Evolutionary conservation across 2,113 vertebrate genomes (phyloP).

Genomic region (Cathartes aura): DNA sequence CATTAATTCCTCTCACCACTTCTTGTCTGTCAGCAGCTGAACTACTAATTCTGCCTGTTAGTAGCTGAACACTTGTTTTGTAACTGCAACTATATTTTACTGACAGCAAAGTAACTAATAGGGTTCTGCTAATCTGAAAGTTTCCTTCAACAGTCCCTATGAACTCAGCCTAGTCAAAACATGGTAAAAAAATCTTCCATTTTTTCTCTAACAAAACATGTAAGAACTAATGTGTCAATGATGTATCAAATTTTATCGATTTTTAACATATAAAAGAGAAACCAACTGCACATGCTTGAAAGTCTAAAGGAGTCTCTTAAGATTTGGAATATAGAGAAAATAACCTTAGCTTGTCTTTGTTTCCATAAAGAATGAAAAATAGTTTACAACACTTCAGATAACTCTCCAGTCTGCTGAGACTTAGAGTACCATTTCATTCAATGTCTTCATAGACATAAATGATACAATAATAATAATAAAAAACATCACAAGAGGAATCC

Average conservation of each 20-base stretch:
- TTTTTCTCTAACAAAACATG: background rate
- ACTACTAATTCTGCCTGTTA: background rate
- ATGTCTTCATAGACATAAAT: background rate
- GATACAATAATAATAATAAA: background rate
- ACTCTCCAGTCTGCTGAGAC: background rate
- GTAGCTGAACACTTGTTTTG: background rate
- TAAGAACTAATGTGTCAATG: background rate
- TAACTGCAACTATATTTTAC: background rate
- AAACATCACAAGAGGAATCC: background rate
- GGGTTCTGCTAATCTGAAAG: background rate
- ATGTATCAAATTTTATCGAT: background rate
- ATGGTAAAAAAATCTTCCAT: background rate
- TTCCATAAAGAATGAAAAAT: background rate
- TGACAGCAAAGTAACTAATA: background rate
- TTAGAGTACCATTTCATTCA: background rate
- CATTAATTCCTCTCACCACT: background rate
- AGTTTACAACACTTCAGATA: background rate
- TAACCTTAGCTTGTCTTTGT: background rate
- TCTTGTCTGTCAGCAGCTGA: background rate
- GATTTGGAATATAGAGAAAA: background rate
- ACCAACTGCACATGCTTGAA: background rate
- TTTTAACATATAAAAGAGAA: background rate
- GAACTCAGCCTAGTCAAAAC: background rate
- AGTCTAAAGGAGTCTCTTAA: background rate
- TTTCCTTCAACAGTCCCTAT: background rate